Percentiles rank a stretch among this genome's conserved stretches.
Conservation (phyloP, 2,113 vertebrate species). For the Brachypteracias leptosomus region DNA sequence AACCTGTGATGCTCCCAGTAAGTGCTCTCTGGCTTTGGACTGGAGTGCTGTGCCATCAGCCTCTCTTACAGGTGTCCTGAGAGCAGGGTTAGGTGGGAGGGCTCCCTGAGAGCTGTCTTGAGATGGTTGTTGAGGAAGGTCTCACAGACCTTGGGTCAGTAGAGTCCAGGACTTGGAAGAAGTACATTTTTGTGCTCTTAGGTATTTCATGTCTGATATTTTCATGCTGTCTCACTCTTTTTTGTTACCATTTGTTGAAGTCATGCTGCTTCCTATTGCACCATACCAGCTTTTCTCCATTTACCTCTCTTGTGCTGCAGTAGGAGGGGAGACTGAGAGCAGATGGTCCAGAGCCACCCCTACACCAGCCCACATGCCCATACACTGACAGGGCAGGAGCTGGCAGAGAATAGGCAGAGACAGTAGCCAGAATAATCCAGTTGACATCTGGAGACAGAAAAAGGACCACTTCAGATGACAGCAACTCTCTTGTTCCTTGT, state of each 20-base stretch:
- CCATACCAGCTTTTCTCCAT: not conserved
- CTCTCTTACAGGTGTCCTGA: fast-evolving
- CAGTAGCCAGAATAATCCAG: not conserved
- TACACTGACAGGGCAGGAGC: not conserved
- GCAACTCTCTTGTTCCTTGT: not conserved
- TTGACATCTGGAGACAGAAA: not conserved
- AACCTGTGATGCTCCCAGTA: not conserved
- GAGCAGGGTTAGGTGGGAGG: not conserved
- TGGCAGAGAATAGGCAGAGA: not conserved
- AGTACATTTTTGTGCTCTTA: not conserved
- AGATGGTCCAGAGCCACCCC: not conserved
- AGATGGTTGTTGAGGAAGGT: not conserved
- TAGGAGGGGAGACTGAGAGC: not conserved
- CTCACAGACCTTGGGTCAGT: not conserved
- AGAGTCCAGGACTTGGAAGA: not conserved
- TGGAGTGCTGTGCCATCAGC: fast-evolving
- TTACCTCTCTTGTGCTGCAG: not conserved
- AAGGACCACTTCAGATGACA: not conserved
- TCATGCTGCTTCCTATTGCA: not conserved
- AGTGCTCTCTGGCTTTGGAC: not conserved
- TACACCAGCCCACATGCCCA: fast-evolving
- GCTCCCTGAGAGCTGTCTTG: not conserved
- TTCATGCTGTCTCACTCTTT: not conserved
- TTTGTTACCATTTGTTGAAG: not conserved
- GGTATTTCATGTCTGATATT: not conserved